phyloP scores from a whole-genome alignment of 2,888 invertebrate species.

The Antheraea assamensis region DNA sequence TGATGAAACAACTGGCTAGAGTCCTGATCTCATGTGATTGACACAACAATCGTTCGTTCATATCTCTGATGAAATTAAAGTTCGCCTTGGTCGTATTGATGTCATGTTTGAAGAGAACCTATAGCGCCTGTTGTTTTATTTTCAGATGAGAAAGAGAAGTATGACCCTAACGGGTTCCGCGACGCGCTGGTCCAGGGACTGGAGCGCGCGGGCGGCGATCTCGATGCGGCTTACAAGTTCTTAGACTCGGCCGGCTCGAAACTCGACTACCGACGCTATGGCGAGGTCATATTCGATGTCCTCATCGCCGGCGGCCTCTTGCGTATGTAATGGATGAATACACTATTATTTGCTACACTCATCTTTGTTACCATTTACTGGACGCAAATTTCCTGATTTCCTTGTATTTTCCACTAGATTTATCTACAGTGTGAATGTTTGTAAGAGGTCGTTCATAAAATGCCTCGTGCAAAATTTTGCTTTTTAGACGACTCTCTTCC shows the following conservation, averaged over 20 bases:
- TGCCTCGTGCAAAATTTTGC: too few species aligned
- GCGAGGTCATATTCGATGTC: conserved; percentile 98
- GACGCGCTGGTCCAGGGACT: conserved; percentile 97
- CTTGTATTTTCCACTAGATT: too few species aligned
- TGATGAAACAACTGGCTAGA: conserved; percentile 36
- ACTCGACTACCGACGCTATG: conserved; percentile 98
- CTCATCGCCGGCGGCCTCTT: conserved; percentile 98
- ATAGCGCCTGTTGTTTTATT: background rate
- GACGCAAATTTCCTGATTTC: too few species aligned
- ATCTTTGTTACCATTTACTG: too few species aligned
- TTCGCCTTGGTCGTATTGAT: background rate
- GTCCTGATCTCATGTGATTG: conserved; percentile 30
- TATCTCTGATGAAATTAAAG: conserved; percentile 13
- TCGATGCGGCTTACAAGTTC: conserved; percentile 97
- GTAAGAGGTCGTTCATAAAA: too few species aligned
- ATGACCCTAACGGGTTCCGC: conserved; percentile 99
- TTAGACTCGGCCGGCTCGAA: conserved; percentile 97
- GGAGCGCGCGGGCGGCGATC: conserved; percentile 96
- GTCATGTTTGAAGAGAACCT: background rate
- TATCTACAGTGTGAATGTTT: too few species aligned
- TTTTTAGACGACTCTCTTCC: too few species aligned
- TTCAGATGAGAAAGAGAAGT: conserved; percentile 99
- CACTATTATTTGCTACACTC: background rate
- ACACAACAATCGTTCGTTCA: conserved; percentile 25
- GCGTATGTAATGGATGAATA: conserved; percentile 79